These are phyloP conservation scores for Stegodyphus mimosarum DNA, from an alignment of 1,140 invertebrate species.

Conservation along the genomic window DNA sequence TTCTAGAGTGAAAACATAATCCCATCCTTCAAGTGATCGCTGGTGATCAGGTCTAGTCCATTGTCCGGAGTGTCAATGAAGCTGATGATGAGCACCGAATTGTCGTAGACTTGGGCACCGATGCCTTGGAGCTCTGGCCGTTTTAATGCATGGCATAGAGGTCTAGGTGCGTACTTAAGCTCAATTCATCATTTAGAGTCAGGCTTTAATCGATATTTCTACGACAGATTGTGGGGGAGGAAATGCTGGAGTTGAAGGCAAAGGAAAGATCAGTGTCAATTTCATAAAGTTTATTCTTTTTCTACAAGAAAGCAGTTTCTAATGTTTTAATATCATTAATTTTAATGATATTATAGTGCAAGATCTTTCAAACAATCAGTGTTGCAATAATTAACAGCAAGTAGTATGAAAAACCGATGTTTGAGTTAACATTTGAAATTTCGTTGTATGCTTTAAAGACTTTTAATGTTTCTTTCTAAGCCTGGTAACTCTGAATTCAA, in stretches of 20 bases:
- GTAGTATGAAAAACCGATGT: too few species aligned
- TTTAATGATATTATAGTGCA: too few species aligned
- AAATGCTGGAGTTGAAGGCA: not conserved
- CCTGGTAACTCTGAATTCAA: too few species aligned
- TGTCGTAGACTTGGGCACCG: not conserved
- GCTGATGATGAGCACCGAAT: slow-evolving; percentile 11
- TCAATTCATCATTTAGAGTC: slow-evolving; percentile 57
- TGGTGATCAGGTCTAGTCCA: slow-evolving; percentile 24
- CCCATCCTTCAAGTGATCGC: not conserved
- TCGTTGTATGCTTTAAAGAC: too few species aligned
- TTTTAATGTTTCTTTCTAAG: too few species aligned
- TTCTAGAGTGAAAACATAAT: slow-evolving; percentile 1
- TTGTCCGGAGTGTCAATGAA: slow-evolving; percentile 33
- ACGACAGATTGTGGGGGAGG: slow-evolving; percentile 33
- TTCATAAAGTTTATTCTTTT: slow-evolving; percentile 27
- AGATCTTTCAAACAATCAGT: too few species aligned
- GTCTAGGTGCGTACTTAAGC: slow-evolving; percentile 57
- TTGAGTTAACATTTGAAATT: too few species aligned
- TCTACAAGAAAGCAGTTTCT: too few species aligned
- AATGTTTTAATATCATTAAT: too few species aligned
- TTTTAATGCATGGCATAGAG: slow-evolving; percentile 40
- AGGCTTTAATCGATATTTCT: slow-evolving; percentile 47
- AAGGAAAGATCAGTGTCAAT: not conserved
- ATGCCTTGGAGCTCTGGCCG: not conserved
- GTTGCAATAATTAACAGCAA: too few species aligned